Evolutionary conservation across 2,113 vertebrate genomes (phyloP).

Genomic region (Connochaetes taurinus): DNA sequence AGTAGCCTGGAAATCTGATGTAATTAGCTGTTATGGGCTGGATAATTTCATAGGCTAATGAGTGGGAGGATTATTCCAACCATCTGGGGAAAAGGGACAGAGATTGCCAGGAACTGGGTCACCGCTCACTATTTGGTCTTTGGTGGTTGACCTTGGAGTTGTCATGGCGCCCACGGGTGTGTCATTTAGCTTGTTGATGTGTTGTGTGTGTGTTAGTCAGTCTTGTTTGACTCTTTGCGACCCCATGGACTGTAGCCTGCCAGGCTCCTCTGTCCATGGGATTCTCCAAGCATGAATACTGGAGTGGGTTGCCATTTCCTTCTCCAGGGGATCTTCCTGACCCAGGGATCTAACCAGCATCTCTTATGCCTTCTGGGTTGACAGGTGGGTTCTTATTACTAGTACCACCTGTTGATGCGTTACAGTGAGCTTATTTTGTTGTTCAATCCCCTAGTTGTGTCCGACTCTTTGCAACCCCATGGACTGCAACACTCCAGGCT

Average conservation of each 20-base stretch:
- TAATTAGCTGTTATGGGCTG: neutral
- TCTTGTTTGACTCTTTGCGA: neutral
- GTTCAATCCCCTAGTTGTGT: neutral
- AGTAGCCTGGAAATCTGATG: neutral
- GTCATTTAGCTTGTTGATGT: neutral
- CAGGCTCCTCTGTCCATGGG: neutral
- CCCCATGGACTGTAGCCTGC: neutral
- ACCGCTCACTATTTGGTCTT: neutral
- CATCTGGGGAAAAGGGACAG: neutral
- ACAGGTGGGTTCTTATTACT: neutral
- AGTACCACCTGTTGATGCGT: rapidly evolving
- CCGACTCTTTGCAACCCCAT: neutral
- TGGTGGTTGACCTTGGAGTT: neutral
- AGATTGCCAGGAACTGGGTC: neutral
- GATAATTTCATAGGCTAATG: neutral
- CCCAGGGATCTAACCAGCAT: neutral
- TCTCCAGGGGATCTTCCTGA: neutral
- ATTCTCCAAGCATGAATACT: neutral
- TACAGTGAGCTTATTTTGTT: neutral
- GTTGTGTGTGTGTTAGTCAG: neutral
- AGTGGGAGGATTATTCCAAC: neutral
- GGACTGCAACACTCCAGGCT: neutral
- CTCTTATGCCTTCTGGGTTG: neutral
- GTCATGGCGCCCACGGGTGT: rapidly evolving
- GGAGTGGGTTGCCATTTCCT: neutral